phyloP scores from a whole-genome alignment of 2,888 invertebrate species.

The Tetranychus piercei region DNA sequence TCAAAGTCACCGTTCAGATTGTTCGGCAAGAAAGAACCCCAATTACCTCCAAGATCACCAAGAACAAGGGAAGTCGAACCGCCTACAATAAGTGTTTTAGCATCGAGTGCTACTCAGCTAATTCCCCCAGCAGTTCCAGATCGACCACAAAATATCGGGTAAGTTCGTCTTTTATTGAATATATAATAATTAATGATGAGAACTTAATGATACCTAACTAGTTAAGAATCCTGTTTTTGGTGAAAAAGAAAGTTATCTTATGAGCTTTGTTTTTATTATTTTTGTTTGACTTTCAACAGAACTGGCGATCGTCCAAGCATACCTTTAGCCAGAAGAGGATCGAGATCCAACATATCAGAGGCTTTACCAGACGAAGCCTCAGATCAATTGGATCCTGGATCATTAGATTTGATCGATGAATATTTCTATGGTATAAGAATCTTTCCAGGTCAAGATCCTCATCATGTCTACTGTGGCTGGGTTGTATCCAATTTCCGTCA shows the following conservation, averaged over 20 bases:
- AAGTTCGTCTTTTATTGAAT: too few relatives aligned
- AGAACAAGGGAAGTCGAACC: conserved; percentile 7
- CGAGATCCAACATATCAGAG: conserved; percentile 22
- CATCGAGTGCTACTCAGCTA: conserved; percentile 33
- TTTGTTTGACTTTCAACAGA: background rate
- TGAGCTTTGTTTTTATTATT: background rate
- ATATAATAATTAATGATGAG: too few relatives aligned
- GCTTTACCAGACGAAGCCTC: conserved; percentile 44
- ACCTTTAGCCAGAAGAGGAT: conserved; percentile 15
- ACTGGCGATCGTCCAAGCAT: background rate
- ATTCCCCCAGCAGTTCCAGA: conserved; percentile 44
- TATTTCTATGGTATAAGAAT: conserved; percentile 74
- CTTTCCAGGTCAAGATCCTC: conserved; percentile 84
- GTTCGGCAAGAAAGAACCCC: conserved; percentile 55
- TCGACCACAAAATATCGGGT: background rate
- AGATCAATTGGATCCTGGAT: conserved; percentile 68
- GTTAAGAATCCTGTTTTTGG: too few relatives aligned
- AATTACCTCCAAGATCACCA: conserved; percentile 5
- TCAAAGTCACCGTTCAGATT: conserved; percentile 85
- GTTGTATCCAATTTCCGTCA: conserved; percentile 78
- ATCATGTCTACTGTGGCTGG: conserved; percentile 94
- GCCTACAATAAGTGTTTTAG: conserved; percentile 14
- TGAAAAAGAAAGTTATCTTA: too few relatives aligned
- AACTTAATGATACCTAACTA: too few relatives aligned
- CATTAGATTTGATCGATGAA: conserved; percentile 79